Conservation (phyloP, 1,140 invertebrate species). For the Orius laevigatus region DNA sequence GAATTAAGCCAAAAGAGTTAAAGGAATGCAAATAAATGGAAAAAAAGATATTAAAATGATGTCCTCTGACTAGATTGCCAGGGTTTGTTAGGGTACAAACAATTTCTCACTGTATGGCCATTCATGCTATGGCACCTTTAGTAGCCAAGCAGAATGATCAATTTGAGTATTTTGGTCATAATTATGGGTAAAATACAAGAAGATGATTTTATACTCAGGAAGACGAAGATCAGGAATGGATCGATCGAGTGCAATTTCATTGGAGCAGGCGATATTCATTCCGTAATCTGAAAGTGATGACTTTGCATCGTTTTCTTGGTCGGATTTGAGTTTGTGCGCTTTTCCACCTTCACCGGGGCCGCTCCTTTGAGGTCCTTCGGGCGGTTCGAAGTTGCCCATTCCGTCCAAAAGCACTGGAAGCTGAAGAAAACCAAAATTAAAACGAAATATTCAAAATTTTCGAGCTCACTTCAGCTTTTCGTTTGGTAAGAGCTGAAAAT, state of each 20-base stretch:
- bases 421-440: slow-evolving; percentile 18
- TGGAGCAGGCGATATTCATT: slow-evolving; percentile 94
- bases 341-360: slow-evolving; percentile 77
- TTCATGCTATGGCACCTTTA: no score
- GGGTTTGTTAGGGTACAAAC: no score
- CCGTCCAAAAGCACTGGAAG: slow-evolving; percentile 25
- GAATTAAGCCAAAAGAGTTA: no score
- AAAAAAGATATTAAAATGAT: no score
- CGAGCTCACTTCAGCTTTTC: neutral
- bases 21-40: no score
- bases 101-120: no score
- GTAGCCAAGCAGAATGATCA: no score
- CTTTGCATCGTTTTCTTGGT: slow-evolving; percentile 56
- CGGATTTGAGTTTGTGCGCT: slow-evolving; percentile 50
- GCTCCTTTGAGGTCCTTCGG: slow-evolving; percentile 32
- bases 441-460: neutral
- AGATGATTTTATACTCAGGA: slow-evolving; percentile 44
- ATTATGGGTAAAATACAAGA: no score
- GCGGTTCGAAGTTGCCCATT: slow-evolving; percentile 52
- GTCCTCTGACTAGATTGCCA: no score
- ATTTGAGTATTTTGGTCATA: no score
- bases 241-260: slow-evolving; percentile 71
- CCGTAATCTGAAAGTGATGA: slow-evolving; percentile 77
- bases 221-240: slow-evolving; percentile 73
- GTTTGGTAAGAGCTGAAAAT: slow-evolving; percentile 5